These are phyloP conservation scores for Nomada hirtipes DNA, from an alignment of 2,888 invertebrate species.

Conservation along the genomic window DNA sequence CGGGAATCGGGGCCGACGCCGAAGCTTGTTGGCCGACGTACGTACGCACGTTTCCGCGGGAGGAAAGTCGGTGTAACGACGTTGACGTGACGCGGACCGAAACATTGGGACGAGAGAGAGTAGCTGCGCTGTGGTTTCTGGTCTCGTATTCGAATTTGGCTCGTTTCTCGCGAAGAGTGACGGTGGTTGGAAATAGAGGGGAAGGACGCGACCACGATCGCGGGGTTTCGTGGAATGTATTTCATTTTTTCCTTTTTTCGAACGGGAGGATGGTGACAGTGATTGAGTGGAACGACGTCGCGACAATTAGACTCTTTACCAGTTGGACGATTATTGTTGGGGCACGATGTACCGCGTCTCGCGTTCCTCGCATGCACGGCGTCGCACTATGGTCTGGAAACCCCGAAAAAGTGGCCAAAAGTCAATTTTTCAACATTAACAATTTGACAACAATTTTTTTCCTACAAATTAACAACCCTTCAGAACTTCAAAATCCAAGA, in stretches of 20 bases:
- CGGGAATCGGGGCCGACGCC: conserved; percentile 33
- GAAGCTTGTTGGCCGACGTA: conserved; percentile 26
- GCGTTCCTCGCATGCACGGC: conserved; percentile 44
- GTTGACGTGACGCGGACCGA: conserved; percentile 7
- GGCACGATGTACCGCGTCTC: conserved; percentile 9
- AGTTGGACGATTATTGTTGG: conserved; percentile 36
- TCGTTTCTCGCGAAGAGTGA: not conserved
- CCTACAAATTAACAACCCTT: too few relatives aligned
- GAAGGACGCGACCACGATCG: not conserved
- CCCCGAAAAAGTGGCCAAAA: too few relatives aligned
- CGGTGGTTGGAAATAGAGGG: not conserved
- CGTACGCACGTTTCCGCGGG: conserved; percentile 10
- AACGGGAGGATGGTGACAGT: not conserved
- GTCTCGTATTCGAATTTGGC: not conserved
- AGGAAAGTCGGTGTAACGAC: conserved; percentile 12
- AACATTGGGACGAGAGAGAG: not conserved
- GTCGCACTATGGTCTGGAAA: too few relatives aligned
- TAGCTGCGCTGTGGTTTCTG: not conserved
- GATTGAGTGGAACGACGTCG: conserved; percentile 31
- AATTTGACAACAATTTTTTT: too few relatives aligned
- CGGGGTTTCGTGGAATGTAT: too few relatives aligned
- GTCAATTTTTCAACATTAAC: too few relatives aligned
- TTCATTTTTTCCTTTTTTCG: too few relatives aligned
- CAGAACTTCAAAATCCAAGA: too few relatives aligned
- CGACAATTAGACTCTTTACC: conserved; percentile 43